phyloP scores from a whole-genome alignment of 64 coral and sea anemone genomes.

The Porites lutea region DNA sequence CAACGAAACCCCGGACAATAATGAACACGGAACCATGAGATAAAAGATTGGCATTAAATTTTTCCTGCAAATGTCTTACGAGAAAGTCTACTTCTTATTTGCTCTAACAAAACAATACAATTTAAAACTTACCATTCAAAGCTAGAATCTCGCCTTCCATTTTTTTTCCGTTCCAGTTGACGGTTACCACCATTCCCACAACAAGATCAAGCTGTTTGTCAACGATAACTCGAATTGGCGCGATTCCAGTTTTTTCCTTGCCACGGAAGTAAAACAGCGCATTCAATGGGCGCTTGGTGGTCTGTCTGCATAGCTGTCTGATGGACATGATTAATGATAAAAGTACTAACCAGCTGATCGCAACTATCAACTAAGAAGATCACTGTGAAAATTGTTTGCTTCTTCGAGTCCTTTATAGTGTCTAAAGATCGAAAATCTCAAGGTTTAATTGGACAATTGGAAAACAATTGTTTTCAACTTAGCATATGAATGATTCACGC shows the following conservation, averaged over 20 bases:
- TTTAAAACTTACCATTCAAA: not conserved
- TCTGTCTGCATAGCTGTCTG: not conserved
- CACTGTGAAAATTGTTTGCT: not conserved
- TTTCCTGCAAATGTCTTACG: too few relatives aligned
- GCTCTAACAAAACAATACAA: not conserved
- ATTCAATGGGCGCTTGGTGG: not conserved
- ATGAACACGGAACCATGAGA: too few relatives aligned
- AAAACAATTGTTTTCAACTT: not conserved
- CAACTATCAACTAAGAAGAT: not conserved
- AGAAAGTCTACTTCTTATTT: not conserved
- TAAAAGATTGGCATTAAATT: too few relatives aligned
- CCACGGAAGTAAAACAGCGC: not conserved
- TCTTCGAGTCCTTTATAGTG: not conserved
- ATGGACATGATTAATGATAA: not conserved
- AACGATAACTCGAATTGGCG: not conserved
- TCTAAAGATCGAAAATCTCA: not conserved
- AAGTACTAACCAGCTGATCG: not conserved
- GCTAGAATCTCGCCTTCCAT: not conserved
- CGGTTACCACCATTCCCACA: not conserved
- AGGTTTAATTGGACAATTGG: conserved; percentile 8
- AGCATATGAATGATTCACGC: too few relatives aligned
- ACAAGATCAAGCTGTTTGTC: not conserved
- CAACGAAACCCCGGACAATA: too few relatives aligned
- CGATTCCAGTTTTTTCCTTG: not conserved
- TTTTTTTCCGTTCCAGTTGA: not conserved